These are phyloP conservation scores for Scolopax rusticola DNA, from an alignment of 2,797 vertebrate species.

Conservation along the genomic window DNA sequence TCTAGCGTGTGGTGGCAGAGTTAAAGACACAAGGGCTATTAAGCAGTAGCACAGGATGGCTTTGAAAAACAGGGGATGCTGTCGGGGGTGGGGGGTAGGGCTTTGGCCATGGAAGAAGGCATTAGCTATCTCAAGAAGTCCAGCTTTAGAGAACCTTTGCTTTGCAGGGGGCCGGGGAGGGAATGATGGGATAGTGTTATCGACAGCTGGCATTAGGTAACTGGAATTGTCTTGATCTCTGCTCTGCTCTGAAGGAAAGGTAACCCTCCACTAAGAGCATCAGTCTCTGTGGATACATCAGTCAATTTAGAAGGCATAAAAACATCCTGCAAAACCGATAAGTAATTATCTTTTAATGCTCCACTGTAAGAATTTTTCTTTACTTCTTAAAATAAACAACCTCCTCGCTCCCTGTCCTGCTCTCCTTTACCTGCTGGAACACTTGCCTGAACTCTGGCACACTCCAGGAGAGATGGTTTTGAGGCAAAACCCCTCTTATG, in stretches of 20 bases:
- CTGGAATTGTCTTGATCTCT: background rate
- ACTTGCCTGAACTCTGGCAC: background rate
- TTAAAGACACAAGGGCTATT: background rate
- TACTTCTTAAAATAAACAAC: background rate
- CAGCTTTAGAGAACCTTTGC: background rate
- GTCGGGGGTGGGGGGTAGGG: background rate
- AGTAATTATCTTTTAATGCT: slow-evolving; percentile 31
- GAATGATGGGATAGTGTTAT: background rate
- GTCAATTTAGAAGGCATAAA: slow-evolving; percentile 35
- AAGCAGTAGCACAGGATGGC: background rate
- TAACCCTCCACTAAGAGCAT: background rate
- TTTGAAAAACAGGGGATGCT: background rate
- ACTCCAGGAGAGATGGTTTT: background rate
- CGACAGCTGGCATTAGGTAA: background rate
- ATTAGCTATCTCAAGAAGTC: background rate
- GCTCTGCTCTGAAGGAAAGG: background rate
- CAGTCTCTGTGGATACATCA: background rate
- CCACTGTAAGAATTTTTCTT: slow-evolving; percentile 6
- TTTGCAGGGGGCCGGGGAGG: background rate
- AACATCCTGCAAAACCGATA: slow-evolving; percentile 23
- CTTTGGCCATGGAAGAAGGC: background rate
- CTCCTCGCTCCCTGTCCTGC: background rate
- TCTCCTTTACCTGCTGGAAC: background rate
- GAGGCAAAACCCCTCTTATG: background rate
- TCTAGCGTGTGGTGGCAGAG: background rate